These are phyloP conservation scores for Cyanoramphus novaezelandiae DNA, from an alignment of 2,113 vertebrate genomes.

Conservation along the genomic window DNA sequence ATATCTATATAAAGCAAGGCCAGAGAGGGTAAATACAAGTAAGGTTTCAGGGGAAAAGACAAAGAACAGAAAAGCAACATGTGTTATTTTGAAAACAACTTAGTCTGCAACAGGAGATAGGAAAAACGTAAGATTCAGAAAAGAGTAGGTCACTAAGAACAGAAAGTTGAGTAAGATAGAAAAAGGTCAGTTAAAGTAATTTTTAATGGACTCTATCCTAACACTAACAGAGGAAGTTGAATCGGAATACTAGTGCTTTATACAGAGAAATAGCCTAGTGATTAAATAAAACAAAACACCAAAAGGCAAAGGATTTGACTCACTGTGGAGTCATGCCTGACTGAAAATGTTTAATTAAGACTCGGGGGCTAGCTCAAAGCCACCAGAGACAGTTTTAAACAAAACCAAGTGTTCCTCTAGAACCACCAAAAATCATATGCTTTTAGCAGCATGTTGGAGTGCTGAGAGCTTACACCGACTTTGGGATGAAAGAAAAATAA, in stretches of 20 bases:
- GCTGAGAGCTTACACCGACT: background rate
- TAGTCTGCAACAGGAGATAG: background rate
- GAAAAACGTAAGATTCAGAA: background rate
- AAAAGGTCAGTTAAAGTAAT: background rate
- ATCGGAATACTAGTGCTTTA: background rate
- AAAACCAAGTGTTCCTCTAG: background rate
- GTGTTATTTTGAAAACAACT: background rate
- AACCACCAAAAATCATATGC: background rate
- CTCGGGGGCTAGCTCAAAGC: slow-evolving; percentile 14
- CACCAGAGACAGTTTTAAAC: background rate
- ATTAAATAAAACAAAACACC: slow-evolving; percentile 40
- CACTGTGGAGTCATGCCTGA: background rate
- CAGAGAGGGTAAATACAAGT: background rate
- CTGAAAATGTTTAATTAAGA: slow-evolving; percentile 34
- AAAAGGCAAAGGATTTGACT: slow-evolving; percentile 36
- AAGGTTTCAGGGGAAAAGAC: background rate
- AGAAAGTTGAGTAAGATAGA: background rate
- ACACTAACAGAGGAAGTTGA: background rate
- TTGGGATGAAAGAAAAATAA: background rate
- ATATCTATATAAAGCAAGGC: background rate
- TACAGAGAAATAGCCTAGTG: background rate
- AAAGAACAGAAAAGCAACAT: background rate
- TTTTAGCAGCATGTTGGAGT: background rate
- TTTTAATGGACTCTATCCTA: background rate
- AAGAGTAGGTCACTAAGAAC: background rate